Evolutionary conservation across 2,888 invertebrate species (phyloP), one percentile per base, ranked within the genome.

Genomic region (Eugnorisma glareosa): DNA sequence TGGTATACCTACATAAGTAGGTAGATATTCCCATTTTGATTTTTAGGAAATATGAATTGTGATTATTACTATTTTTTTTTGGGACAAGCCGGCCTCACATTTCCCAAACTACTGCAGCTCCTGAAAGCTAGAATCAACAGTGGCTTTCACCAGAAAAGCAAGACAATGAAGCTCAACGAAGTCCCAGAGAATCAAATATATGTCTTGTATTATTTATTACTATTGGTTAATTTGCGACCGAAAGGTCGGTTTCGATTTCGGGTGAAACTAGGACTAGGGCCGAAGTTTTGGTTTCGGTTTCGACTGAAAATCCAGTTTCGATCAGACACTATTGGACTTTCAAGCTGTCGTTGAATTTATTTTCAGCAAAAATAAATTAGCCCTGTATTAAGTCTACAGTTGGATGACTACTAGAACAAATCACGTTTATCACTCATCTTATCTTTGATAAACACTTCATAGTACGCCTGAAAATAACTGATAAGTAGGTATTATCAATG

Each of bases 401-500:
- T 61, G 18, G 7, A 48, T n/a, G 24, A 45, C n/a, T 48, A 11
- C 11, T n/a, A 18, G 10, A 67, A 40, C 1, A 71, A 61, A 4
- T 57, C 24, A 24, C 51, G 3, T 15, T 18, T n/a, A 37, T 67
- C 51, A 68, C 10, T 57, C 18, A 40, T 63, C 51, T 21, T 15
- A 73, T 59, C 54, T 1, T 37, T 7, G 13, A 48, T 10, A 35
- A 51, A 40, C 21, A 21, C 15, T 40, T 64, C 40, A 40, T 40
- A 59, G 61, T 68, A 72, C 54, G 57, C 45, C 69, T 67, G 45
- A 80, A 67, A 73, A 78, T 70, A 66, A 73, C 61, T 77, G 77
- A 79, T 81, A 84, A 79, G 83, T 74, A 84, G 81, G 83, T 74
- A 88, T 79, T 77, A 83, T 79, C 80, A 83, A 74, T 31, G 43